Base-by-base conservation (phyloP, 2,113 vertebrate species). In the Ctenodactylus gundi region DNA sequence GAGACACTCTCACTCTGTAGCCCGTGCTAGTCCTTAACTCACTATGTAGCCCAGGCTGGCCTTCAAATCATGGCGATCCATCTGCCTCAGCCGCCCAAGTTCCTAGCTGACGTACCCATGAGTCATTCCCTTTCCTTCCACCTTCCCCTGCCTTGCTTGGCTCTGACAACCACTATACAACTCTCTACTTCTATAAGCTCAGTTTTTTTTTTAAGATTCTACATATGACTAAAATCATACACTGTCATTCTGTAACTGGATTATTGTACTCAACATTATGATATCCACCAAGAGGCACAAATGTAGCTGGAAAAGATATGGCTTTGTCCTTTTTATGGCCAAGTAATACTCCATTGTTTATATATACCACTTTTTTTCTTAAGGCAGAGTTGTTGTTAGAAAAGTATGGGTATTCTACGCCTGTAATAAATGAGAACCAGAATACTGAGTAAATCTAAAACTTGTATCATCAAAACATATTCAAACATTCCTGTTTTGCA, bases 371-470 rank as follows among this genome's bases (percentile, higher is more conserved):
- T n/a, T n/a, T n/a, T n/a, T n/a, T n/a, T n/a, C n/a, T n/a, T 77
- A 86, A 91, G 53, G 4, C 87, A 65, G 80, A 93, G 21, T 91
- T 41, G 7, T 91, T 88, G 55, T 95, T 88, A 62, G 20, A 62
- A 89, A 90, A 67, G 46, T 34, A 39, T 44, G 12, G 27, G 65
- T 58, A 12, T 85, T 83, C 49, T 94, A 20, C 4, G 44, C 51
- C 85, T 84, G 6, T 85, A 80, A 57, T 88, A 88, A 95, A 65
- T 36, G 51, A 49, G 51, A 65, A 70, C 29, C n/a, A 88, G 41
- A 76, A 89, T 95, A 96, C 53, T 57, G 81, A 78, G 53, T n/a
- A 84, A 93, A 90, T n/a, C n/a, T n/a, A 85, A 36, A 51, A 89
- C 1, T 36, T 67, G 93, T 0, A 77, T 17, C 23, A 86, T 70